Conservation (phyloP, 2,888 invertebrate genomes). For the Achlya flavicornis region DNA sequence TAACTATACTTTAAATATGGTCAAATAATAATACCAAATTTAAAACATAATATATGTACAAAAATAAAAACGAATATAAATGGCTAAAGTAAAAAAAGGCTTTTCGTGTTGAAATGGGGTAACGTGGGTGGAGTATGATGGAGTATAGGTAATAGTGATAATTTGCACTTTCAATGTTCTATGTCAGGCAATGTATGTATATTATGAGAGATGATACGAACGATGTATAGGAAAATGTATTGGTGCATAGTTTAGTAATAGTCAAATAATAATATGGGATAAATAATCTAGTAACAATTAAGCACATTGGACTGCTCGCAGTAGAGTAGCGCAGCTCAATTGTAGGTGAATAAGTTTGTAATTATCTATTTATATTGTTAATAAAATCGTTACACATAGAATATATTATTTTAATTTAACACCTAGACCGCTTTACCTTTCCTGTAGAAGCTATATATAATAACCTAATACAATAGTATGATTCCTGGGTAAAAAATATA, state of each 20-base stretch:
- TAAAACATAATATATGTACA: slow-evolving; percentile 48
- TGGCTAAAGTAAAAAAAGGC: slow-evolving; percentile 36
- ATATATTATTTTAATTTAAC: slow-evolving; percentile 38
- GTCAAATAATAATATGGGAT: slow-evolving; percentile 41
- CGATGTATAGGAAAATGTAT: slow-evolving; percentile 45
- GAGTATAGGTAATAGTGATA: neutral
- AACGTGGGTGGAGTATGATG: slow-evolving; percentile 3
- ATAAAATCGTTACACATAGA: slow-evolving; percentile 83
- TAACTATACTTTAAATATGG: slow-evolving; percentile 37
- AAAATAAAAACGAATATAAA: slow-evolving; percentile 53
- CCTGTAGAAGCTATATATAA: neutral
- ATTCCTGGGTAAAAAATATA: too few relatives aligned
- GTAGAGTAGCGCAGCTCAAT: slow-evolving; percentile 83
- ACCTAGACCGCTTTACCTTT: neutral
- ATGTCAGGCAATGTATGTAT: neutral
- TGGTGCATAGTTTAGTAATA: slow-evolving; percentile 66
- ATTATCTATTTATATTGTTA: slow-evolving; percentile 83
- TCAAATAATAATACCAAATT: slow-evolving; percentile 37
- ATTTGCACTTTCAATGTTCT: slow-evolving; percentile 11
- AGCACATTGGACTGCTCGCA: slow-evolving; percentile 81
- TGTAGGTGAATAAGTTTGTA: slow-evolving; percentile 81
- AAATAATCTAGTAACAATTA: slow-evolving; percentile 51
- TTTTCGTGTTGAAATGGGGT: slow-evolving; percentile 27
- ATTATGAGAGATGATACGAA: slow-evolving; percentile 1
- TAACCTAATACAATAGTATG: too few relatives aligned